These are phyloP conservation scores for Solea senegalensis DNA, from an alignment of 2,113 vertebrate genomes.

Conservation along the genomic window DNA sequence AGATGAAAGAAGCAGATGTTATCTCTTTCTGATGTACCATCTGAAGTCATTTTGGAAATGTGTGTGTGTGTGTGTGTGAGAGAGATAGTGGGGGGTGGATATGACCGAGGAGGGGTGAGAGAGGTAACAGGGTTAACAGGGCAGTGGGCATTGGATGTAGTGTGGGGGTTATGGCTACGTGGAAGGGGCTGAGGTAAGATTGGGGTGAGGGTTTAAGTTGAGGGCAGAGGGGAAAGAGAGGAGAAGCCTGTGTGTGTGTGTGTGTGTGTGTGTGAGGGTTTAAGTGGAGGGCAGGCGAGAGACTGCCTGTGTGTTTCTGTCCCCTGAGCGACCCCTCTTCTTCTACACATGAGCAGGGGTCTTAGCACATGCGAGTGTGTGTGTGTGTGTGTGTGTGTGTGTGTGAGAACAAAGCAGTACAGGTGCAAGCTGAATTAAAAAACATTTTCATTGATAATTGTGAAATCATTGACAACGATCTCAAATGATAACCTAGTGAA, in stretches of 20 bases:
- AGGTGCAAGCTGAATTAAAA: constrained; percentile 4
- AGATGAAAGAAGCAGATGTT: neutral
- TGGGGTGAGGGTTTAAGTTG: constrained; percentile 80
- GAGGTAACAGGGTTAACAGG: constrained; percentile 48
- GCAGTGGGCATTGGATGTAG: constrained; percentile 40
- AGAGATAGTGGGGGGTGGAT: constrained; percentile 1
- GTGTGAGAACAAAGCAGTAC: neutral
- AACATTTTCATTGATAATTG: neutral
- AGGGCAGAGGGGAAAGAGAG: constrained; percentile 72
- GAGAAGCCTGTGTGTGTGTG: constrained; percentile 45
- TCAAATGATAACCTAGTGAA: no score
- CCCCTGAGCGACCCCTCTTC: constrained; percentile 73
- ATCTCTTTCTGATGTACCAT: neutral
- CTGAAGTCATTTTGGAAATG: neutral
- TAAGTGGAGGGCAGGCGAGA: constrained; percentile 73
- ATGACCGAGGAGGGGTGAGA: constrained; percentile 9
- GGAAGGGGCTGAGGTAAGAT: constrained; percentile 68
- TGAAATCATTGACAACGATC: neutral
- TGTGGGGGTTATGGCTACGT: constrained; percentile 59
- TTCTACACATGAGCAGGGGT: constrained; percentile 57
- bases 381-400: constrained; percentile 26
- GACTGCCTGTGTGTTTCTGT: constrained; percentile 75
- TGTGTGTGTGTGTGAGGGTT: constrained; percentile 49
- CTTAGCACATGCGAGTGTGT: constrained; percentile 19
- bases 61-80: constrained; percentile 23